phyloP scores from a whole-genome alignment of 2,888 invertebrate genomes.

The Brenthis ino region DNA sequence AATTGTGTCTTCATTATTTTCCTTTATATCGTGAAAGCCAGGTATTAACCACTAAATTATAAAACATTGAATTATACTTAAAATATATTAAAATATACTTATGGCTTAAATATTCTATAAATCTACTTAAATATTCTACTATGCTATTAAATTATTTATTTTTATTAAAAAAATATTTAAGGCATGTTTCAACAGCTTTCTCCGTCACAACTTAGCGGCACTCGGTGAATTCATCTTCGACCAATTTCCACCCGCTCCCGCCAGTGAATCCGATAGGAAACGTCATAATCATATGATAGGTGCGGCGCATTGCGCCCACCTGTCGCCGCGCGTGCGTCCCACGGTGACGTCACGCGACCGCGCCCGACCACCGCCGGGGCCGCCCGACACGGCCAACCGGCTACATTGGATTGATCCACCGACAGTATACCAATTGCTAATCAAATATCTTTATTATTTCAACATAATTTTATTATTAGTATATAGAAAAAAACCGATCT shows the following conservation, averaged over 20 bases:
- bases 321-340: conserved; percentile 80
- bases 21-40: no score
- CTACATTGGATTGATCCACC: conserved; percentile 70
- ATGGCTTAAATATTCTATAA: no score
- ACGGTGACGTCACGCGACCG: conserved; percentile 68
- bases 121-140: not conserved
- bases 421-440: conserved; percentile 55
- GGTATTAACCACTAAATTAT: no score
- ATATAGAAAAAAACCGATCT: conserved; percentile 6
- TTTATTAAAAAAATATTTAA: no score
- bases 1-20: no score
- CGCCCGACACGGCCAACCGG: conserved; percentile 51
- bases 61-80: no score
- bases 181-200: not conserved
- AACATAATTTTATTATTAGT: conserved; percentile 17
- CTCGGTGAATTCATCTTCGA: conserved; percentile 54
- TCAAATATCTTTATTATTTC: conserved; percentile 51
- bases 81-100: no score
- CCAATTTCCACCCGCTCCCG: conserved; percentile 58
- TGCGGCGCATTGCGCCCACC: conserved; percentile 81
- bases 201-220: conserved; percentile 21
- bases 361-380: conserved; percentile 53
- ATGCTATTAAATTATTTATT: not conserved
- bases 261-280: conserved; percentile 68
- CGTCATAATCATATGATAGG: conserved; percentile 81